Conservation (phyloP, 2,113 vertebrate species). For the Echinops telfairi region DNA sequence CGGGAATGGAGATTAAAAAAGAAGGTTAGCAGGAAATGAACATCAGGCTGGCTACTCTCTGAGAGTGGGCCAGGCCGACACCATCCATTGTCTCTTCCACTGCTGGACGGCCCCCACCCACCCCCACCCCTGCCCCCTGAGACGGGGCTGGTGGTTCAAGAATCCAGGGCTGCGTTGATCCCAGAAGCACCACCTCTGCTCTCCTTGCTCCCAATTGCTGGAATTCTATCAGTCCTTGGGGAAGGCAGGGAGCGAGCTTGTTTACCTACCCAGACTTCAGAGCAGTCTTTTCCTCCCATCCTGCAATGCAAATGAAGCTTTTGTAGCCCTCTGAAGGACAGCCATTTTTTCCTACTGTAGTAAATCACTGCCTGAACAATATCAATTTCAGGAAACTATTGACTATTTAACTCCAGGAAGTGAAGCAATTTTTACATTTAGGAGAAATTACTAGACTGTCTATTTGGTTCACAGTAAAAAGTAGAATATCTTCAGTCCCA, state of each 20-base stretch:
- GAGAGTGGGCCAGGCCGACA: fast-evolving
- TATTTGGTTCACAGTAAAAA: not conserved
- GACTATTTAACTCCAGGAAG: constrained; percentile 11
- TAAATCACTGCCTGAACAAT: not conserved
- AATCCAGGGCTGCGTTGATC: not conserved
- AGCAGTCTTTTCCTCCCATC: not conserved
- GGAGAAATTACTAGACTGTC: not conserved
- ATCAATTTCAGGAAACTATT: constrained; percentile 47
- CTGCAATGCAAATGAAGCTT: constrained; percentile 16
- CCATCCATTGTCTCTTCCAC: not conserved
- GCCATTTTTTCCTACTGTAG: not conserved
- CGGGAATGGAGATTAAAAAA: not conserved
- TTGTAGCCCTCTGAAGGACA: not conserved
- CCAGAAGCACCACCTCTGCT: not conserved
- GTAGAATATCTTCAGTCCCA: not conserved
- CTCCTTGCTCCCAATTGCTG: not conserved
- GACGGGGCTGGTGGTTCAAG: not conserved
- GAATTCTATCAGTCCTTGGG: not conserved
- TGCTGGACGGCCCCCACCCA: not conserved
- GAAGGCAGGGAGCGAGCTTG: not conserved
- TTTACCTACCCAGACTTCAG: not conserved
- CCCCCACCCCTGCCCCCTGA: too few relatives aligned
- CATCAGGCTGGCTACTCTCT: not conserved
- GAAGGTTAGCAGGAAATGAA: not conserved
- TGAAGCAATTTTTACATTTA: constrained; percentile 32